Base-by-base conservation (phyloP, 2,888 invertebrate species). In the Orthonevra nobilis region DNA sequence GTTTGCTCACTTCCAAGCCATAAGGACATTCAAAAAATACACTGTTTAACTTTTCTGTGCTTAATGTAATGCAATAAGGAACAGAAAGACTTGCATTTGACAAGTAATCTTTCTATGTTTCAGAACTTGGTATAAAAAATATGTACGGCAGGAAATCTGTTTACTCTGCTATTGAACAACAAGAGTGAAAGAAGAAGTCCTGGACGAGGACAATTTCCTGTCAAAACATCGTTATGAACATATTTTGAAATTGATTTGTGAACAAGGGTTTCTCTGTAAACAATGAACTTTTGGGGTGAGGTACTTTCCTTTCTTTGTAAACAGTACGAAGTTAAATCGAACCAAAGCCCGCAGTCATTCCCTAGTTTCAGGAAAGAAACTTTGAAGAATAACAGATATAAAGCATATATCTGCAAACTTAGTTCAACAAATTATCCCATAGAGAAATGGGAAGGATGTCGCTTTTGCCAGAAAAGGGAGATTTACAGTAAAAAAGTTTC, bases 291-390 rank as follows among this genome's bases (percentile, higher is more conserved):
- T 26, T 52, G 42, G 70, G 52, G 38, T 50, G 58, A 36, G 44
- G 19, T 14, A 48, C 54, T 66, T 60, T 54, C 60, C n/a, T 23
- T 23, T 23, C 23, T n/a, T 23, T 40, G 66, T 50, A 79, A 79
- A 79, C 68, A 79, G 46, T 61, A 70, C 61, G 52, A 70, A 73
- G 60, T 73, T 73, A 68, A 79, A 79, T 66, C 72, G 79, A 72
- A 79, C 66, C 26, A 69, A 50, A 54, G 50, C 68, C 56, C 56
- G 30, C 46, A 70, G 42, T 52, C n/a, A n/a, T n/a, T n/a, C 9
- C 19, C 48, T 14, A 17, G 34, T 10, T 20, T 2, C 1, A 0
- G 38, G 58, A 46, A 26, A 20, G 30, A 54, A 60, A 66, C 40
- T 54, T 79, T 72, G 32, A 46, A 60, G 30, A 28, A 52, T 10